These are phyloP conservation scores for Sesia bembeciformis DNA, from an alignment of 2,888 invertebrate genomes.

Conservation along the genomic window DNA sequence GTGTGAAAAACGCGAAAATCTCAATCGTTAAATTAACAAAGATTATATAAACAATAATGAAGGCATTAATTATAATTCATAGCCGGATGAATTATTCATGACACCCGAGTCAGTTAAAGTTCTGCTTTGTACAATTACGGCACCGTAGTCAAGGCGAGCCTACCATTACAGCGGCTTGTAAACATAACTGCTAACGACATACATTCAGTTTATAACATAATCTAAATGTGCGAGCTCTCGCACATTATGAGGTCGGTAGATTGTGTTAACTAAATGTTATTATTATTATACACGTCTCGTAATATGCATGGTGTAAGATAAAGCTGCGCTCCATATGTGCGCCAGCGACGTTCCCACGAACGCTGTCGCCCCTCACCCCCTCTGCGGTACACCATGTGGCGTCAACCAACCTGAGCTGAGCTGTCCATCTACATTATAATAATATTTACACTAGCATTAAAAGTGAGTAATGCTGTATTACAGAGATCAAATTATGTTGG, in stretches of 20 bases:
- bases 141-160: conserved; percentile 11
- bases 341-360: conserved; percentile 55
- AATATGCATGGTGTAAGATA: conserved; percentile 53
- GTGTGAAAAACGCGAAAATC: too few relatives aligned
- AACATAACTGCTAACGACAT: conserved; percentile 17
- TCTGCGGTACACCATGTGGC: conserved; percentile 46
- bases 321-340: conserved; percentile 70
- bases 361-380: conserved; percentile 28
- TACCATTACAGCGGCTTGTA: conserved; percentile 17
- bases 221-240: conserved; percentile 38
- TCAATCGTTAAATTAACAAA: too few relatives aligned
- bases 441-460: conserved; percentile 2
- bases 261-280: conserved; percentile 56
- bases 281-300: conserved; percentile 55
- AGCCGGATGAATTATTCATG: too few relatives aligned
- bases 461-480: conserved; percentile 7
- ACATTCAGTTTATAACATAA: conserved; percentile 26
- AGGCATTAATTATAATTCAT: too few relatives aligned
- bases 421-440: conserved; percentile 17
- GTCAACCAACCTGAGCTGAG: conserved; percentile 36
- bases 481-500: conserved; percentile 33
- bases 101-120: not conserved
- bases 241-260: conserved; percentile 42
- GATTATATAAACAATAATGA: too few relatives aligned
- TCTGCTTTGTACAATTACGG: conserved; percentile 1